Base-by-base conservation (phyloP, 2,113 vertebrate species). In the Phalacrocorax carbo region DNA sequence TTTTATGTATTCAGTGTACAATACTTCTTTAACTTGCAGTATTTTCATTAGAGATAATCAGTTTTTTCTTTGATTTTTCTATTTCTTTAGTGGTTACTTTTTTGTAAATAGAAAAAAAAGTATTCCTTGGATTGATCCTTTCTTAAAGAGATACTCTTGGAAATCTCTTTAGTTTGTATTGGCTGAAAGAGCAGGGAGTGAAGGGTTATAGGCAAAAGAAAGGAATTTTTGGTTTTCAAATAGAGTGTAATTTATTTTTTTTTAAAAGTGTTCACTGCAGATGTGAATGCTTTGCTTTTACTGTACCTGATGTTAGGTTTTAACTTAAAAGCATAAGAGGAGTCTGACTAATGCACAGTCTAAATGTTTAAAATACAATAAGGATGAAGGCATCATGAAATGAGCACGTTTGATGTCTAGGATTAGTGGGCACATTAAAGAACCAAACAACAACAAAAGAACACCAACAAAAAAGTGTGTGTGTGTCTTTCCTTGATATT, bases 71-170 rank as follows among this genome's bases (percentile, higher is more conserved):
- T 77, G 0, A 8, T 64, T 94, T 94, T 92, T 94, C 17, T 42
- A 34, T 69, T 91, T 93, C 52, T 82, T 15, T 69, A 86, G 21
- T 44, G 42, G 20, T 81, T 81, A 48, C 17, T 32, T 80, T 58
- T 93, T 78, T 71, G 36, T 57, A 91, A 94, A 83, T 34, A 60
- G 27, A 54, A 54, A 68, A 73, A 68, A 42, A 27, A n/a, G 23
- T 96, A 38, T 94, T 94, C 44, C 38, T 97, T 96, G 93, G 91
- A 61, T 61, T 69, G 68, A 54, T 79, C 62, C 18, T 84, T 81
- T 82, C 73, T 94, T 82, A 76, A 84, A 57, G 77, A 96, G 86
- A 61, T 92, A 30, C 54, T 95, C 23, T 95, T 97, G 96, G 90
- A 97, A 68, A 76, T 72, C 20, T 83, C 16, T 44, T 18, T 20